A percentile compares a stretch with the other conserved stretches of the same genome.
phyloP scores from a whole-genome alignment of 2,113 vertebrate species.

The Ptyas mucosa region DNA sequence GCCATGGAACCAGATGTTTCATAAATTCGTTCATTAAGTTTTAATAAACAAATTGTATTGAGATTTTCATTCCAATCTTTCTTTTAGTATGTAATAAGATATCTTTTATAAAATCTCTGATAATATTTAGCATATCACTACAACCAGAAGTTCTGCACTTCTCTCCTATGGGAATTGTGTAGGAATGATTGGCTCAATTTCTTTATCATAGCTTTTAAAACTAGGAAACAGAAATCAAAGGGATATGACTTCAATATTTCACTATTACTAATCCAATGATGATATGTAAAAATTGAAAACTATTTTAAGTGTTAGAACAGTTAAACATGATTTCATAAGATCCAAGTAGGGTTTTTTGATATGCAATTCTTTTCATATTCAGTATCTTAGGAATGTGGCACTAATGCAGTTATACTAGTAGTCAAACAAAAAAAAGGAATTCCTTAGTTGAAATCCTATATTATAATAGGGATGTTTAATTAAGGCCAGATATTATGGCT shows the following conservation, averaged over 20 bases:
- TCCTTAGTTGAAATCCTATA: conserved; percentile 64
- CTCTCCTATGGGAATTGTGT: background rate
- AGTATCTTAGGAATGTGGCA: conserved; percentile 21
- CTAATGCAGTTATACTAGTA: conserved; percentile 62
- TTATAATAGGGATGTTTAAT: conserved; percentile 82
- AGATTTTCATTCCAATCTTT: background rate
- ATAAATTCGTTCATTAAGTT: background rate
- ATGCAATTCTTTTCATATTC: background rate
- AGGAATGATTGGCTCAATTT: background rate
- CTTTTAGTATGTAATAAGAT: background rate
- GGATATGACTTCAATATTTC: background rate
- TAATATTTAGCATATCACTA: background rate
- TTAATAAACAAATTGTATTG: background rate
- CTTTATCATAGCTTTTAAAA: background rate
- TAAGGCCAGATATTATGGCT: conserved; percentile 80
- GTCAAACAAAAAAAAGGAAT: conserved; percentile 71
- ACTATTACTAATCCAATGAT: background rate
- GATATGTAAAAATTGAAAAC: background rate
- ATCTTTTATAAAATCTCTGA: background rate
- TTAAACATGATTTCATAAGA: conserved; percentile 10
- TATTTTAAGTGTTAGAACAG: background rate
- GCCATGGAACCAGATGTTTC: background rate
- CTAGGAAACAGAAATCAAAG: background rate
- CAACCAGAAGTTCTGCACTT: background rate
- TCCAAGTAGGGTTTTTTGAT: conserved; percentile 1